Percentiles rank a stretch among this genome's conserved stretches.
Evolutionary conservation across 1,140 invertebrate genomes (phyloP).

Genomic region (Drosophila elegans): DNA sequence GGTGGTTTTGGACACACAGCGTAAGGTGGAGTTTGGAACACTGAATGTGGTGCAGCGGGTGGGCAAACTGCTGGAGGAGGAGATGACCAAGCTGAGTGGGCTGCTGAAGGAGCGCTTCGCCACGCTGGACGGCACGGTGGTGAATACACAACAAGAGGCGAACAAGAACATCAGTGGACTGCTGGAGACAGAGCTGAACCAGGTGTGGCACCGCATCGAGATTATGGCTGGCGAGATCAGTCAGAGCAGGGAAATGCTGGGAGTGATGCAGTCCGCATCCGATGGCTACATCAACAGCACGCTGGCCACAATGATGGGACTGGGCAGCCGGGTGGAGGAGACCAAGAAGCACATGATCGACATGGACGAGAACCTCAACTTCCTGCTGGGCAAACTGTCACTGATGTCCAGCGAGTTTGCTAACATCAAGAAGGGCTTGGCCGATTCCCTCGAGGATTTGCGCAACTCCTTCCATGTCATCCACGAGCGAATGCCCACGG

Average conservation of each 20-base stretch:
- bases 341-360: slow-evolving; percentile 93
- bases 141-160: slow-evolving; percentile 90
- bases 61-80: slow-evolving; percentile 88
- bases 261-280: slow-evolving; percentile 91
- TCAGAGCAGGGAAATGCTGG: slow-evolving; percentile 90
- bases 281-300: slow-evolving; percentile 93
- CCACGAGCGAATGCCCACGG: slow-evolving; percentile 86
- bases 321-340: slow-evolving; percentile 91
- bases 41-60: slow-evolving; percentile 94
- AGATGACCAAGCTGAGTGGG: slow-evolving; percentile 88
- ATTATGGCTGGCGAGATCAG: slow-evolving; percentile 94
- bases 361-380: slow-evolving; percentile 94
- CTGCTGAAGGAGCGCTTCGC: slow-evolving; percentile 90
- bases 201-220: slow-evolving; percentile 94
- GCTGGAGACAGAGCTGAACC: slow-evolving; percentile 93
- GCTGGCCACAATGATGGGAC: slow-evolving; percentile 91
- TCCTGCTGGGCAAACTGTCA: slow-evolving; percentile 91
- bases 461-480: slow-evolving; percentile 89
- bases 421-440: slow-evolving; percentile 91
- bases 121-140: slow-evolving; percentile 88
- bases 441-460: slow-evolving; percentile 90
- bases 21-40: slow-evolving; percentile 93
- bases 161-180: slow-evolving; percentile 91
- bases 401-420: slow-evolving; percentile 94
- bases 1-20: slow-evolving; percentile 93